Percentiles rank a stretch among this genome's conserved stretches.
These are phyloP conservation scores for Python bivittatus DNA, from an alignment of 2,113 vertebrate species.

Conservation along the genomic window DNA sequence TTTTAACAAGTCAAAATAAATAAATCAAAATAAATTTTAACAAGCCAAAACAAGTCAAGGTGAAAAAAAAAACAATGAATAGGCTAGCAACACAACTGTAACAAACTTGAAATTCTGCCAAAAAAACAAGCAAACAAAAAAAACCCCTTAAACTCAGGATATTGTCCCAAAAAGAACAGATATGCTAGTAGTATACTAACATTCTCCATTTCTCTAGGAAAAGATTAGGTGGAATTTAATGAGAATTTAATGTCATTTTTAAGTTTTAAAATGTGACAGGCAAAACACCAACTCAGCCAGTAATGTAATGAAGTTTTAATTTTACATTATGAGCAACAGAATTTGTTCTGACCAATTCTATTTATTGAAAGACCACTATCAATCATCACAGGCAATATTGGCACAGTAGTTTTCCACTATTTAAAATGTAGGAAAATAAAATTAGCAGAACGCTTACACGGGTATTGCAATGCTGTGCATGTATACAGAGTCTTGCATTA, in stretches of 20 bases:
- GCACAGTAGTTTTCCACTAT: neutral
- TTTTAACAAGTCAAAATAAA: neutral
- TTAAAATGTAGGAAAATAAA: neutral
- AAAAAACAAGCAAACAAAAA: neutral
- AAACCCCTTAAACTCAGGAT: neutral
- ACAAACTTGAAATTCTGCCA: neutral
- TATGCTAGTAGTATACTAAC: neutral
- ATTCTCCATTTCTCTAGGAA: neutral
- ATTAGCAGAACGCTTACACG: neutral
- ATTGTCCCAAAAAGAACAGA: neutral
- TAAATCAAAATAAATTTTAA: too few relatives aligned
- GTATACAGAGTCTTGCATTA: neutral
- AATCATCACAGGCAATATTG: neutral
- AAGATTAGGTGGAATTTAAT: slow-evolving; percentile 26
- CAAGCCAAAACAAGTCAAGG: neutral
- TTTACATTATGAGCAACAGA: neutral
- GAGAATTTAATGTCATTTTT: neutral
- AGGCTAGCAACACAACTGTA: neutral
- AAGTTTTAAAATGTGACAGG: neutral
- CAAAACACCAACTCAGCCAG: rapidly evolving
- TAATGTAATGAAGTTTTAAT: neutral
- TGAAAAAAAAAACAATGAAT: neutral
- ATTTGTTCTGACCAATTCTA: neutral
- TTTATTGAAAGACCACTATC: neutral
- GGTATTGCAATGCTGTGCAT: neutral